Evolutionary conservation across 2,113 vertebrate genomes (phyloP).

Genomic region (Nothobranchius furzeri): DNA sequence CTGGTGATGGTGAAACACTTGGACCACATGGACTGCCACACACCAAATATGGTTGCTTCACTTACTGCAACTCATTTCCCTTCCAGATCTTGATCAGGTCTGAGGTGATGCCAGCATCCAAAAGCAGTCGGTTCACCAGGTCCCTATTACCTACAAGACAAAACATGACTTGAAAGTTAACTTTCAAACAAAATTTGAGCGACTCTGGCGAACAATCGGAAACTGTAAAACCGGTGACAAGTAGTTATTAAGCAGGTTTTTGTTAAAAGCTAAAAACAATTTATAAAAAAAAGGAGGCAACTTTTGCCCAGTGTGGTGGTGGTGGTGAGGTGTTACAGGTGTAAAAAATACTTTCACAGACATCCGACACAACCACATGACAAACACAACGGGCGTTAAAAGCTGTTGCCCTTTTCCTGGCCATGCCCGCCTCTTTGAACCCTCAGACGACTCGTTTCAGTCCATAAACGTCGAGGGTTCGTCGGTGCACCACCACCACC

Average conservation of each 20-base stretch:
- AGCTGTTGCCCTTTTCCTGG: slow-evolving; percentile 30
- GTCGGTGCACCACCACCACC: slow-evolving; percentile 42
- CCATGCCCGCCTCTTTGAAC: slow-evolving; percentile 64
- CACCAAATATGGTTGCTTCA: slow-evolving; percentile 18
- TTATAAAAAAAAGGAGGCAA: too few species aligned
- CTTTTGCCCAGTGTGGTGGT: not conserved
- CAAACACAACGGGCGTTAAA: slow-evolving; percentile 60
- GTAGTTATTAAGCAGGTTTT: not conserved
- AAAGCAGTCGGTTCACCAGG: slow-evolving; percentile 86
- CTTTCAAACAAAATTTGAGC: not conserved
- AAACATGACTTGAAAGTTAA: slow-evolving; percentile 1
- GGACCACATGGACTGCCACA: slow-evolving; percentile 29
- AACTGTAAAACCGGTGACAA: not conserved
- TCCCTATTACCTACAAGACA: slow-evolving; percentile 85
- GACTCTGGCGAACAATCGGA: not conserved
- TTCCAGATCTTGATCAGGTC: slow-evolving; percentile 90
- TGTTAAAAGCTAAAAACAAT: not conserved
- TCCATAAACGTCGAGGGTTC: slow-evolving; percentile 71
- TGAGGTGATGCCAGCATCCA: slow-evolving; percentile 93
- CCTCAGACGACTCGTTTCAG: slow-evolving; percentile 57
- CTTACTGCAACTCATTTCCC: slow-evolving; percentile 84
- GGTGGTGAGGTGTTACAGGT: slow-evolving; percentile 22
- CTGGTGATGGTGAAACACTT: slow-evolving; percentile 37
- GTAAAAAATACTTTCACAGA: slow-evolving; percentile 51
- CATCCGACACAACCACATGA: slow-evolving; percentile 67